Conservation (phyloP, 2,113 vertebrate species). For the Elaphurus davidianus region DNA sequence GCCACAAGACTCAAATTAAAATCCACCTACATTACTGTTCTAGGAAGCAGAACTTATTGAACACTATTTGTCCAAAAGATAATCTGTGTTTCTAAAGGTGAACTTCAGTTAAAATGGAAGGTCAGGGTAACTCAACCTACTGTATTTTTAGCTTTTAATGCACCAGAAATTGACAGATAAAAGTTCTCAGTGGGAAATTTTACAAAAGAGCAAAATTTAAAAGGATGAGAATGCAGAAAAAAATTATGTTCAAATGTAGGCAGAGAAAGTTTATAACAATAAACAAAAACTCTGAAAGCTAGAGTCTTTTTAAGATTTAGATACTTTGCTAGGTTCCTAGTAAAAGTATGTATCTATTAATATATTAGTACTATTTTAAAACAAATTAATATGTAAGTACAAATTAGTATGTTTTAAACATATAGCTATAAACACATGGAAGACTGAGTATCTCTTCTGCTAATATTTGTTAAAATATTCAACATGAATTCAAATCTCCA, state of each 20-base stretch:
- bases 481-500: conserved; percentile 31
- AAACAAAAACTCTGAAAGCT: too few relatives aligned
- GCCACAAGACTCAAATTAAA: conserved; percentile 39
- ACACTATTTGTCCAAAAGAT: conserved; percentile 61
- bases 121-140: background rate
- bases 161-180: background rate
- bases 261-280: background rate
- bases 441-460: background rate
- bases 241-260: background rate
- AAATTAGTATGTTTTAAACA: conserved; percentile 6
- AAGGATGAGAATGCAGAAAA: background rate
- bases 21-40: background rate
- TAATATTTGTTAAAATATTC: background rate
- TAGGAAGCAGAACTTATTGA: conserved; percentile 43
- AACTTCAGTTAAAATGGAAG: conserved; percentile 62
- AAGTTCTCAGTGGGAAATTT: background rate
- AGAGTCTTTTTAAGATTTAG: background rate
- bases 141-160: background rate
- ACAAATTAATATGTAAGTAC: background rate
- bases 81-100: conserved; percentile 51
- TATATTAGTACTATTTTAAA: background rate
- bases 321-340: background rate
- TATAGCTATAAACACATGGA: background rate
- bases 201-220: background rate
- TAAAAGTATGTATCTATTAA: background rate